Base-by-base conservation (phyloP, 2,888 invertebrate species). In the Coremacera marginata region DNA sequence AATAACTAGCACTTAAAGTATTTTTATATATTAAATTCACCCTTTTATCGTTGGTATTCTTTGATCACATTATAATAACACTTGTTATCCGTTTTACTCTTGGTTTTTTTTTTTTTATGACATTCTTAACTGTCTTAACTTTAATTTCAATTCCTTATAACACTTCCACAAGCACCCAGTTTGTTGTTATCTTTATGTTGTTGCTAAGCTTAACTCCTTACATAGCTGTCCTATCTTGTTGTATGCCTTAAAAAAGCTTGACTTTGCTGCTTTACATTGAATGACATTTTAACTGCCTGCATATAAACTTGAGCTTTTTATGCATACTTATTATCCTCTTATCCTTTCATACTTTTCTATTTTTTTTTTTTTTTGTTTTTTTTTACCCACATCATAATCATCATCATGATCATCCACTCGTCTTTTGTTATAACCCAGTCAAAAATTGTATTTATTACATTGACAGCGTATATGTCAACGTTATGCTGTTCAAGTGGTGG, bases 241-340 rank as follows among this genome's bases (percentile, higher is more conserved):
- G 27, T 25, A 25, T 27, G 16, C 60, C 3, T 44, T 11, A 11
- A 44, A 44, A 44, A 44, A 44, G 11, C 44, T 44, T 44, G 44
- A 44, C 44, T 44, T 37, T 44, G 44, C 44, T 44, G 63, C n/a
- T 31, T 31, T 34, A 63, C 63, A 63, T 63, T 51, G 82, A 82
- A 83, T 83, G 82, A 82, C 83, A 82, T 81, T 83, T 83, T 82
- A 83, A 83, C 82, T 83, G 82, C 77, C 44, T 83, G 81, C 81
- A 80, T 81, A 82, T 82, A 83, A 83, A 82, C 80, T 83, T 83
- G 80, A 82, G 79, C 79, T 82, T 82, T 83, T 83, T 83, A 82
- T 83, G 81, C 80, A 82, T 81, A 44, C 44, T 44, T 44, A 82
- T 82, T 82, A 82, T 82, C 82, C 81, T 80, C 81, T 77, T 60